Evolutionary conservation across 2,113 vertebrate species (phyloP).

Genomic region (Corythaeola cristata): DNA sequence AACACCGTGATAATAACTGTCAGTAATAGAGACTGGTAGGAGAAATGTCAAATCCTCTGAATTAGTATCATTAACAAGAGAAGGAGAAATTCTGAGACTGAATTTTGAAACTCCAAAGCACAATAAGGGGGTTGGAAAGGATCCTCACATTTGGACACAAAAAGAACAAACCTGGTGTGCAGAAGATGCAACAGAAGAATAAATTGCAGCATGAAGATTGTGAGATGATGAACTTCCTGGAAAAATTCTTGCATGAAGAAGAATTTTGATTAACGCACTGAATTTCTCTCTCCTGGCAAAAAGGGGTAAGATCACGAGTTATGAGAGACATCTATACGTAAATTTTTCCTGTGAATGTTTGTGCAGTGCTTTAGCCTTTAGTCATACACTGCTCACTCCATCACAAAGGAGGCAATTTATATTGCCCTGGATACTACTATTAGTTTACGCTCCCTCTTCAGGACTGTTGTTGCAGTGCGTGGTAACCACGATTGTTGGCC

Average conservation of each 20-base stretch:
- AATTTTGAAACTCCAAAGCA: neutral
- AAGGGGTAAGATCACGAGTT: neutral
- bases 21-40: neutral
- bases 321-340: neutral
- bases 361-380: neutral
- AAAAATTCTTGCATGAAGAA: neutral
- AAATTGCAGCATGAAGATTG: neutral
- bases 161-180: neutral
- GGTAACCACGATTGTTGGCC: constrained; percentile 27
- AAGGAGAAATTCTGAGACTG: neutral
- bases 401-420: neutral
- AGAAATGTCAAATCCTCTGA: neutral
- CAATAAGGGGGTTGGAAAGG: neutral
- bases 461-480: neutral
- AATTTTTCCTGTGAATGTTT: neutral
- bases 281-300: neutral
- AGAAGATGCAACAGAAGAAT: neutral
- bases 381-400: neutral
- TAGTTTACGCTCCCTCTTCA: constrained; percentile 20
- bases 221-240: neutral
- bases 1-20: neutral
- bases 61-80: neutral
- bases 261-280: neutral
- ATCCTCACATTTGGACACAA: neutral
- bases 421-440: neutral